These are phyloP conservation scores for Lasioglossum lativentre DNA, from an alignment of 2,888 invertebrate genomes.

Conservation along the genomic window DNA sequence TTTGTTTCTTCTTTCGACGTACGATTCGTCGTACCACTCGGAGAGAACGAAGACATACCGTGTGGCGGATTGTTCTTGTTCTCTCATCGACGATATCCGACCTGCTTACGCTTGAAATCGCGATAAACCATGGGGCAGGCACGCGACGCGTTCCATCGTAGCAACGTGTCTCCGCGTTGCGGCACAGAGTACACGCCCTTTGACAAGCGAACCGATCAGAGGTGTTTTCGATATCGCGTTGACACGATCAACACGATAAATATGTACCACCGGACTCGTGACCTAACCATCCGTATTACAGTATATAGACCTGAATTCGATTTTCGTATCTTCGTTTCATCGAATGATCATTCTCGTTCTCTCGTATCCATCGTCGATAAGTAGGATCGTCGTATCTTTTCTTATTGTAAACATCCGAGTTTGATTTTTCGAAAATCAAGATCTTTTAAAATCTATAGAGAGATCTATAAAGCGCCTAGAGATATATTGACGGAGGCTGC, in stretches of 20 bases:
- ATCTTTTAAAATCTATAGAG: not conserved
- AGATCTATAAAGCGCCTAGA: too few relatives aligned
- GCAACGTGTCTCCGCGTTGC: conserved; percentile 11
- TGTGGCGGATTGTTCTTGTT: conserved; percentile 14
- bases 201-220: conserved; percentile 71
- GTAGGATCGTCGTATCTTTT: not conserved
- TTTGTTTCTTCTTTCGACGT: conserved; percentile 11
- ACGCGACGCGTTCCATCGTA: conserved; percentile 10
- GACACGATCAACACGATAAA: conserved; percentile 21
- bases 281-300: not conserved
- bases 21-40: conserved; percentile 70
- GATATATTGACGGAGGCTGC: not conserved
- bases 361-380: conserved; percentile 20
- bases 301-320: not conserved
- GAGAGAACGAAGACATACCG: conserved; percentile 65
- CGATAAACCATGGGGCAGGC: conserved; percentile 15
- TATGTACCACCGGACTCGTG: not conserved
- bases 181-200: conserved; percentile 65
- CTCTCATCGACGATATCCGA: conserved; percentile 20
- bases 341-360: not conserved
- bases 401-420: not conserved
- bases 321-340: conserved; percentile 10
- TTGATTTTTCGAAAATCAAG: not conserved
- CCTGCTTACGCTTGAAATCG: conserved; percentile 47
- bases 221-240: conserved; percentile 44